These are phyloP conservation scores for Perizoma flavofasciatum DNA, from an alignment of 2,888 invertebrate genomes.

Conservation along the genomic window DNA sequence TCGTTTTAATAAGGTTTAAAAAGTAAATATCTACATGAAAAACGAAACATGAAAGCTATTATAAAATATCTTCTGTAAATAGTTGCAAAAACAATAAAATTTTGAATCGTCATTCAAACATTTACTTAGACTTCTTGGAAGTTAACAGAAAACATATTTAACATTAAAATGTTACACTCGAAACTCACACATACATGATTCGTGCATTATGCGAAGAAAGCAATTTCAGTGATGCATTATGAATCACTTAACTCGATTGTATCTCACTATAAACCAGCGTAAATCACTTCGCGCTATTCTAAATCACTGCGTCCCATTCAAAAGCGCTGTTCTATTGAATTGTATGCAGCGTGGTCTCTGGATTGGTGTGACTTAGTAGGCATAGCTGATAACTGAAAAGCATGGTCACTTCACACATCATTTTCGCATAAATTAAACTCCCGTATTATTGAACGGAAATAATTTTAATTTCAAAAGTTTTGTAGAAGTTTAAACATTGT, in stretches of 20 bases:
- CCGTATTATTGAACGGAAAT: no score
- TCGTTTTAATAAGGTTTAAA: no score
- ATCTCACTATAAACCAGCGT: constrained; percentile 23
- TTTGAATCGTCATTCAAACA: no score
- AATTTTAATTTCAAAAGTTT: no score
- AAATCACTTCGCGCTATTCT: constrained; percentile 22
- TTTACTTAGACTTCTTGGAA: no score
- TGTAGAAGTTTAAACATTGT: no score
- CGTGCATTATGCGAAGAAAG: constrained; percentile 12
- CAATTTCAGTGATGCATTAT: constrained; percentile 24
- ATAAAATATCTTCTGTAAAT: no score
- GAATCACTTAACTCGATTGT: constrained; percentile 24
- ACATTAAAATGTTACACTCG: neutral
- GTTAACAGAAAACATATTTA: no score
- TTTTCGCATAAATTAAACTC: no score
- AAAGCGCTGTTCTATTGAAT: constrained; percentile 29
- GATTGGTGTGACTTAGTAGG: constrained; percentile 21
- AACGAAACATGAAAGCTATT: no score
- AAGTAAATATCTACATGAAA: no score
- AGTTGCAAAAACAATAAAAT: no score
- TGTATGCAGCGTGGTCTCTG: constrained; percentile 28
- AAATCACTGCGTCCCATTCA: constrained; percentile 21
- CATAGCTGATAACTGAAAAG: constrained; percentile 5
- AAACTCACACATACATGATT: neutral
- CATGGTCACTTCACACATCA: neutral